A percentile compares a stretch with the other conserved stretches of the same genome.
Conservation (phyloP, 2,888 invertebrate species). For the Melanostoma mellinum region DNA sequence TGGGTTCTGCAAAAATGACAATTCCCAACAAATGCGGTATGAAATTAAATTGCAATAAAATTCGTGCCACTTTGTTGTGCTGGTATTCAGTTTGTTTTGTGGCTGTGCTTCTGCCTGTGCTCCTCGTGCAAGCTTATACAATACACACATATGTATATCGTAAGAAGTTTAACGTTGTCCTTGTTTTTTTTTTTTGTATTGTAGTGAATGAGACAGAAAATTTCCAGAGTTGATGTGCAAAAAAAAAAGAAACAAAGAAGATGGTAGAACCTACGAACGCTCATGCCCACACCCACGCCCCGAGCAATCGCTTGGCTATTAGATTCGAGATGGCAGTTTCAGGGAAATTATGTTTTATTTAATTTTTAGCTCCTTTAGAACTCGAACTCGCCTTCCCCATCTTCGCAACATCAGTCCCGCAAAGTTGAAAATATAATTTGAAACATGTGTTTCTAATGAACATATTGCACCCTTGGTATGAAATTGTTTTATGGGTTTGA, state of each 20-base stretch:
- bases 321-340: conserved; percentile 9
- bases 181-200: not conserved
- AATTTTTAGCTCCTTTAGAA: conserved; percentile 57
- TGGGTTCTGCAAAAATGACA: conserved; percentile 64
- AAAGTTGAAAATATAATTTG: conserved; percentile 66
- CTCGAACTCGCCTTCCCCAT: not conserved
- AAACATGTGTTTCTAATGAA: conserved; percentile 71
- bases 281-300: conserved; percentile 7
- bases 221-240: not conserved
- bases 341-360: conserved; percentile 56
- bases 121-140: conserved; percentile 18
- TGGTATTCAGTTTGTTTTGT: conserved; percentile 11
- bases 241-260: not conserved
- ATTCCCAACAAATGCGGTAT: conserved; percentile 66
- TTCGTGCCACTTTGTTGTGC: conserved; percentile 41
- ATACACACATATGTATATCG: not conserved
- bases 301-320: conserved; percentile 17
- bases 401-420: conserved; percentile 1
- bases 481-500: conserved; percentile 67
- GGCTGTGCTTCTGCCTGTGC: not conserved
- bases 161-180: conserved; percentile 7
- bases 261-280: not conserved
- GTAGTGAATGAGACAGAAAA: not conserved
- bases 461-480: conserved; percentile 65
- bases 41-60: conserved; percentile 72